A percentile compares a stretch with the other conserved stretches of the same genome.
These are phyloP conservation scores for Macrobrachium rosenbergii DNA, from an alignment of 1,140 invertebrate species.

Conservation along the genomic window DNA sequence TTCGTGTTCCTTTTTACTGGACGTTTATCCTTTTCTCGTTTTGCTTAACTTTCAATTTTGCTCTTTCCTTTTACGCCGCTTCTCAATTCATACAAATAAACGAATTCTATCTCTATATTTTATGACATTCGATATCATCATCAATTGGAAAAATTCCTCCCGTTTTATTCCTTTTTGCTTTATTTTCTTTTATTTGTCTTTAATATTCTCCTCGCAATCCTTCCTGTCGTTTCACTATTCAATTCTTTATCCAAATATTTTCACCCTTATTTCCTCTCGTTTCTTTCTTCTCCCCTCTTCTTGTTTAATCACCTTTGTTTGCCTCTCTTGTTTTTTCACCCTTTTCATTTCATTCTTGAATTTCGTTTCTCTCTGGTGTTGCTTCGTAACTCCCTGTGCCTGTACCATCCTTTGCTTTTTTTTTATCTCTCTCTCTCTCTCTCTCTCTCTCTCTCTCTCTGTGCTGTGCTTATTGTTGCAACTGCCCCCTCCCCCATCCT, in stretches of 20 bases:
- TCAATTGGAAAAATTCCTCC: no score
- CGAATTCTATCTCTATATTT: conserved; percentile 3
- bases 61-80: conserved; percentile 7
- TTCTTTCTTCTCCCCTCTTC: not conserved
- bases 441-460: conserved; percentile 20
- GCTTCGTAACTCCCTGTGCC: not conserved
- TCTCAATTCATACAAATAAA: not conserved
- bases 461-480: not conserved
- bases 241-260: not conserved
- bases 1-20: not conserved
- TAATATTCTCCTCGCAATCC: not conserved
- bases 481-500: not conserved
- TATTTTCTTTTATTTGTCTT: no score
- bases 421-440: not conserved
- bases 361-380: not conserved
- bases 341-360: not conserved
- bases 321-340: not conserved
- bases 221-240: conserved; percentile 1
- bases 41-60: conserved; percentile 6
- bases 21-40: conserved; percentile 46
- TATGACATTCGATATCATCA: no score
- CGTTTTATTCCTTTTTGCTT: no score
- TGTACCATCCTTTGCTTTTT: not conserved
- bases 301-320: not conserved
- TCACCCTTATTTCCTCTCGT: not conserved